These are phyloP conservation scores for Poecilia latipinna DNA, from an alignment of 2,113 vertebrate genomes.

Conservation along the genomic window DNA sequence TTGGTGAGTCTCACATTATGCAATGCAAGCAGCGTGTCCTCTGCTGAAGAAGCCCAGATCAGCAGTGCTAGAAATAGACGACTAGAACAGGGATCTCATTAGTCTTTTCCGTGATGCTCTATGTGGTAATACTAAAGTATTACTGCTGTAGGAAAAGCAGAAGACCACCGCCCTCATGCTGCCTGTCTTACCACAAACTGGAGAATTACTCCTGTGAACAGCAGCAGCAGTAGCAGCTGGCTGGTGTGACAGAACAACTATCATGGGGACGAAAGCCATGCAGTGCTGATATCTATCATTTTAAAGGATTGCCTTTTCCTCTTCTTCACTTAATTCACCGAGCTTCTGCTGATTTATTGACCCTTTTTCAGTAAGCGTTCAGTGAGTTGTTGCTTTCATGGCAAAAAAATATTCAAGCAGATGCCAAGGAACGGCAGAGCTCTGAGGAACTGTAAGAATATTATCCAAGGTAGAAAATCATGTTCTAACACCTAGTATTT, in stretches of 20 bases:
- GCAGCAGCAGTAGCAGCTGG: conserved; percentile 11
- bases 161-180: neutral
- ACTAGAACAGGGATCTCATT: conserved; percentile 30
- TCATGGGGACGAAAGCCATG: neutral
- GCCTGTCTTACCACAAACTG: neutral
- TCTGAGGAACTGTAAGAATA: neutral
- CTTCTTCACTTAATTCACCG: conserved; percentile 7
- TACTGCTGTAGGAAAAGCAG: neutral
- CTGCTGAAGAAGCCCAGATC: neutral
- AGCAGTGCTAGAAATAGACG: conserved; percentile 46
- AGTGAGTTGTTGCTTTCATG: neutral
- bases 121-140: neutral
- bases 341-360: neutral
- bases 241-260: conserved; percentile 14
- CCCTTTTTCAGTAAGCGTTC: neutral
- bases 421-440: neutral
- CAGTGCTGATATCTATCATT: neutral
- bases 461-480: neutral
- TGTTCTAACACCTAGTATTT: neutral
- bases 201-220: neutral
- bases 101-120: conserved; percentile 9
- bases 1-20: neutral
- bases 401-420: neutral
- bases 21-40: neutral
- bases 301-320: conserved; percentile 19